Percentiles rank a stretch among this genome's conserved stretches.
These are phyloP conservation scores for Selenia dentaria DNA, from an alignment of 2,888 invertebrate genomes.

Conservation along the genomic window DNA sequence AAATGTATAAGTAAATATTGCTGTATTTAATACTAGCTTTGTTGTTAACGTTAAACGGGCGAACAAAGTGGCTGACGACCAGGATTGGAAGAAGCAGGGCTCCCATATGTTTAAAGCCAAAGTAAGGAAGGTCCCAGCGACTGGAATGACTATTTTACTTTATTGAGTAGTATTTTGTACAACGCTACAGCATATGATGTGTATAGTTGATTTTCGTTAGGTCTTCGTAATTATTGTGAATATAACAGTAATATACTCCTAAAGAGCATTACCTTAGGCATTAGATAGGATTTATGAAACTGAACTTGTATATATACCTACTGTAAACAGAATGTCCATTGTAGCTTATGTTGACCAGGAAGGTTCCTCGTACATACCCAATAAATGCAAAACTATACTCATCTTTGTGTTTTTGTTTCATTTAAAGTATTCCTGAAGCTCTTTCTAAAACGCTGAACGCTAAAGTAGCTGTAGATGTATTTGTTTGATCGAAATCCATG, in stretches of 20 bases:
- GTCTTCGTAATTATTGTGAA: constrained; percentile 80
- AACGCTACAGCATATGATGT: constrained; percentile 69
- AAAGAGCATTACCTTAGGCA: constrained; percentile 67
- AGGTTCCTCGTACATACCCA: constrained; percentile 85
- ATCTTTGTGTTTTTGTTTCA: constrained; percentile 53
- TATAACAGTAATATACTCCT: constrained; percentile 75
- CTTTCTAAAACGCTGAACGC: too few species aligned
- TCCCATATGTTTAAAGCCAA: constrained; percentile 49
- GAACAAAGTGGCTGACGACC: constrained; percentile 69
- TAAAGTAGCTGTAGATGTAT: too few species aligned
- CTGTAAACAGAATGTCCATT: constrained; percentile 81
- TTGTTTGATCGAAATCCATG: too few species aligned
- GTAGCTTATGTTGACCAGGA: constrained; percentile 85
- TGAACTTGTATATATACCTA: constrained; percentile 83
- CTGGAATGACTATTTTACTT: constrained; percentile 55
- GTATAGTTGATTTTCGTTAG: constrained; percentile 74
- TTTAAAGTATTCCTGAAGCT: constrained; percentile 10
- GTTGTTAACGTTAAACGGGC: constrained; percentile 64
- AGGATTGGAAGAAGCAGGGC: constrained; percentile 42
- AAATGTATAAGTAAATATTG: constrained; percentile 62
- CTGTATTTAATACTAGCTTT: constrained; percentile 77
- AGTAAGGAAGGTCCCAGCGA: constrained; percentile 53
- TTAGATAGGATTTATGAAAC: constrained; percentile 75
- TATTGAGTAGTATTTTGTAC: constrained; percentile 76
- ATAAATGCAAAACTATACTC: constrained; percentile 83